Percentiles rank a stretch among this genome's conserved stretches.
Conservation (phyloP, 1,140 invertebrate genomes). For the Lucilia sericata region DNA sequence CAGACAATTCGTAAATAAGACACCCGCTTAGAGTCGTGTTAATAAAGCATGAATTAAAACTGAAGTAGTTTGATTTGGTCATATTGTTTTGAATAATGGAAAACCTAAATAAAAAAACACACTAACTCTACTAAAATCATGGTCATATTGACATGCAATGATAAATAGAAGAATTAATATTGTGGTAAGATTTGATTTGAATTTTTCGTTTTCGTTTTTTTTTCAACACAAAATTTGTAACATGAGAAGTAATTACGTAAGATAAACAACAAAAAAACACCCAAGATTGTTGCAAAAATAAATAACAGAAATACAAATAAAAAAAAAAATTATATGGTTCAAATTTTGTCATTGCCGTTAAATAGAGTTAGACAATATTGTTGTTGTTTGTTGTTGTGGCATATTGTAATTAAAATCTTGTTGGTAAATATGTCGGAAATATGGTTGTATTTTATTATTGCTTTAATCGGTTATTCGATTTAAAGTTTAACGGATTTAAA, state of each 20-base stretch:
- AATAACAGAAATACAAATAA: not conserved
- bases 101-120: not conserved
- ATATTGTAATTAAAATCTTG: too few species aligned
- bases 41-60: constrained; percentile 26
- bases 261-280: too few species aligned
- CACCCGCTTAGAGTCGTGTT: constrained; percentile 6
- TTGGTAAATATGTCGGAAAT: too few species aligned
- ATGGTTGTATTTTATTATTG: too few species aligned
- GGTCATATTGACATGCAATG: constrained; percentile 23
- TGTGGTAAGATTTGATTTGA: not conserved
- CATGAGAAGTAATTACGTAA: not conserved
- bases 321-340: not conserved
- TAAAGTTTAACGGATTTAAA: too few species aligned
- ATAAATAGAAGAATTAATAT: not conserved
- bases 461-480: too few species aligned
- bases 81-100: not conserved
- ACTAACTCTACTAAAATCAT: not conserved
- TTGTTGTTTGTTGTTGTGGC: too few species aligned
- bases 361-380: not conserved
- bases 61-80: constrained; percentile 6
- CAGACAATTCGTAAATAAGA: not conserved
- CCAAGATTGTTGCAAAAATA: not conserved
- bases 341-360: not conserved
- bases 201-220: not conserved
- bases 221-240: constrained; percentile 11